A percentile compares a stretch with the other conserved stretches of the same genome.
phyloP scores from a whole-genome alignment of 2,113 vertebrate genomes.

The Acanthochromis polyacanthus region DNA sequence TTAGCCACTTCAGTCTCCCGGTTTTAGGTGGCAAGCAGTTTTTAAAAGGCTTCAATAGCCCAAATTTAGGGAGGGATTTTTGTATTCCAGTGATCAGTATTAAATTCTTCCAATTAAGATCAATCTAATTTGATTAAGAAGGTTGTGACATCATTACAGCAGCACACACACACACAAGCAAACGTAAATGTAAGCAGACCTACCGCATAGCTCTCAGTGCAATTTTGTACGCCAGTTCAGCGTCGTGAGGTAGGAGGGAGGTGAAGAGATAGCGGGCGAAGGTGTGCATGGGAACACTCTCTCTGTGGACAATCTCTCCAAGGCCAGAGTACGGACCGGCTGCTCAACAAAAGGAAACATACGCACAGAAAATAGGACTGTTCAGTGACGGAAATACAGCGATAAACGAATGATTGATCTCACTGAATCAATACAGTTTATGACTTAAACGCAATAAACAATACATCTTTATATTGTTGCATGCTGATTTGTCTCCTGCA shows the following conservation, averaged over 20 bases:
- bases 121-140: constrained; percentile 23
- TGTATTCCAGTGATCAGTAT: neutral
- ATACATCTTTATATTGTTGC: neutral
- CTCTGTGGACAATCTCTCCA: constrained; percentile 97
- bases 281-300: constrained; percentile 99
- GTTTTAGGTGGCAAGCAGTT: neutral
- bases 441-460: neutral
- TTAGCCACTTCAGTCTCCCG: too few species aligned
- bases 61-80: neutral
- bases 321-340: constrained; percentile 98
- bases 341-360: constrained; percentile 64
- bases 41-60: constrained; percentile 34
- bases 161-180: neutral
- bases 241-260: constrained; percentile 99
- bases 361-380: neutral
- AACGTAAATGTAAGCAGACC: constrained; percentile 59
- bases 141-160: constrained; percentile 25
- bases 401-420: neutral
- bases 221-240: constrained; percentile 99
- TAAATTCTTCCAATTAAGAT: constrained; percentile 28
- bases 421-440: neutral
- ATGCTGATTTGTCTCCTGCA: constrained; percentile 9
- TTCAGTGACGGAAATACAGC: constrained; percentile 8
- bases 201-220: constrained; percentile 99
- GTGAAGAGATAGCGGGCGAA: constrained; percentile 99